Evolutionary conservation across 2,113 vertebrate species (phyloP), one percentile per base, ranked within the genome.

Genomic region (Crotophaga sulcirostris): DNA sequence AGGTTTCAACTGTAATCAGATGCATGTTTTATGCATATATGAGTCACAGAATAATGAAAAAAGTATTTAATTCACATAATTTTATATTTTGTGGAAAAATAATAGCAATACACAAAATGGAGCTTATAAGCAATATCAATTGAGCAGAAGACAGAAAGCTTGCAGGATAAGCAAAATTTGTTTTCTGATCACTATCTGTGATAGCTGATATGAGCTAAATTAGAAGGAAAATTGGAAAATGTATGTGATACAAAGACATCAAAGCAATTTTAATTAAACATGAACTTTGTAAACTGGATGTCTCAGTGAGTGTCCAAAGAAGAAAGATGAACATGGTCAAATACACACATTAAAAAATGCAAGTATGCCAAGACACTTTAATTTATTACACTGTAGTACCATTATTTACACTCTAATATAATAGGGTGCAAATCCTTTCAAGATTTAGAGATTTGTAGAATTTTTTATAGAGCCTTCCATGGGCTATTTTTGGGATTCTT

Each of bases 221-320:
- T 33, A 31, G n/a, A 91, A 34, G 78, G 49, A 92, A 91, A 89
- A 64, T 7, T 34, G 60, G 68, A 79, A 87, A 60, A 60, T 13
- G 17, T 72, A 28, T 60, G 6, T 60, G 28, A 11, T 77, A 80
- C 47, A 96, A 90, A 87, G 84, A 84, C 9, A 64, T 78, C 60
- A 58, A 73, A 89, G 60, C 82, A 86, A 92, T 83, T 92, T 64
- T 77, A 83, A 95, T 73, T 84, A 76, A 93, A 77, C 70, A 84
- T 12, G 6, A 87, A 12, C 13, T 94, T 94, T 38, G 31, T 89
- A 94, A 94, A 69, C 84, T 26, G 36, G 19, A 83, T 86, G 25
- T 26, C 20, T 68, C 18, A 76, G 15, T 21, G 38, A 66, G 16
- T 87, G 17, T 87, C 56, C 69, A 81, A 93, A 92, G 76, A 69